Evolutionary conservation across 2,113 vertebrate species (phyloP), one percentile per base, ranked within the genome.

Genomic region (Ellobius talpinus): DNA sequence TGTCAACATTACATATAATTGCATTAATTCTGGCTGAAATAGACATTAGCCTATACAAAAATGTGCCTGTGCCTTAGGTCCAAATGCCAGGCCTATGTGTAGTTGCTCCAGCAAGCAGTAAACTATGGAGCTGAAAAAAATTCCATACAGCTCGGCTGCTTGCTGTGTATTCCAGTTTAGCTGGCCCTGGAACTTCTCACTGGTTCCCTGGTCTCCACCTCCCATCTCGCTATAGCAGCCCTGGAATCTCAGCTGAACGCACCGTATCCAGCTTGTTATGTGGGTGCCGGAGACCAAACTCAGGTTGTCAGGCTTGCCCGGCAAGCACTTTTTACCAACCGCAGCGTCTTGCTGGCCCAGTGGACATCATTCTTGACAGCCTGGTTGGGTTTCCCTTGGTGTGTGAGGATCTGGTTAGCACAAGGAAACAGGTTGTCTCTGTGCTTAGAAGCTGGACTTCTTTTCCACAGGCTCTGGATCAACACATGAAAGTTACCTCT

Each of bases 1-100:
- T 97, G 96, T 97, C 96, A 96, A 89, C 96, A 94, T 97, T 97
- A 95, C 90, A 91, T 94, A 91, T 97, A 97, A 96, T 92, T 96
- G 89, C 63, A 93, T 78, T 96, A 98, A 97, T 96, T 91, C 89
- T n/a, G 66, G 61, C 95, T 95, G 81, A 97, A 98, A 93, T 74
- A 88, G 36, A 96, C 93, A 95, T 29, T 93, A 92, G 91, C 92
- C 91, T 85, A 45, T 91, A 95, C 4, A 47, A 90, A 96, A 97
- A 87, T 77, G 89, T 73, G 86, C 79, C 97, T 97, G 63, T 97
- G 87, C 12, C 50, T 58, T 36, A 24, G 24, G 61, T 95, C 58
- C 89, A 87, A 78, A 85, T 89, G 87, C 89, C 77, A 93, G 89
- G 55, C 36, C 73, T 93, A 65, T 89, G 79, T 97, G 82, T 66